Evolutionary conservation across 2,113 vertebrate species (phyloP), one percentile per base, ranked within the genome.

Genomic region (Calidris pugnax): DNA sequence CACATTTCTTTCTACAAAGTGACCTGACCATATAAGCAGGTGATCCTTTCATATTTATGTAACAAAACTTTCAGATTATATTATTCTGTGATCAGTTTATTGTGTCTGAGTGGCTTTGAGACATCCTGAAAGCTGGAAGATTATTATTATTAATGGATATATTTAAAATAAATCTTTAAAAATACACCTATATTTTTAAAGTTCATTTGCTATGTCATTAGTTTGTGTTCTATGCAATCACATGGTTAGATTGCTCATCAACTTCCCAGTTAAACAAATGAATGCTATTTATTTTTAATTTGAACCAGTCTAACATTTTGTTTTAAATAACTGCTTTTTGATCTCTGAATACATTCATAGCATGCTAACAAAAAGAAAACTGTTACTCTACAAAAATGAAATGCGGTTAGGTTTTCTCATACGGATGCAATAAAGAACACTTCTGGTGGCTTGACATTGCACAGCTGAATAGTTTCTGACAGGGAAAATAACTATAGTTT

Each of bases 381-480:
- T 95, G 81, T 95, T 93, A 93, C 69, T 87, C 33, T 84, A 63
- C 78, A 93, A 91, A 97, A 95, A 85, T 51, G 48, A 88, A 95
- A 88, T 87, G 90, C 0, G 60, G 80, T 88, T 90, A 47, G 23
- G 5, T 89, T 93, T 87, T 73, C 48, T 88, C 86, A 86, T 96
- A 91, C 9, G 75, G 89, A 93, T 91, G 39, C 66, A 95, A 95
- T 92, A 94, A 95, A 94, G 83, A 85, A n/a, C 75, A 83, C 66
- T 97, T 97, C 90, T 97, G 66, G 89, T 95, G 92, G 90, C 75
- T 96, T 94, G 93, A 96, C 80, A 90, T 90, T 97, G 90, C 63
- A 92, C 92, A 97, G 95, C 77, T 83, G 77, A 96, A 96, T 84
- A 82, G 62, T 47, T 96, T 93, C 88, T 96, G 96, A 95, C 89